A percentile compares a stretch with the other conserved stretches of the same genome.
Evolutionary conservation across 2,888 invertebrate species (phyloP).

Genomic region (Spicauda simplicius): DNA sequence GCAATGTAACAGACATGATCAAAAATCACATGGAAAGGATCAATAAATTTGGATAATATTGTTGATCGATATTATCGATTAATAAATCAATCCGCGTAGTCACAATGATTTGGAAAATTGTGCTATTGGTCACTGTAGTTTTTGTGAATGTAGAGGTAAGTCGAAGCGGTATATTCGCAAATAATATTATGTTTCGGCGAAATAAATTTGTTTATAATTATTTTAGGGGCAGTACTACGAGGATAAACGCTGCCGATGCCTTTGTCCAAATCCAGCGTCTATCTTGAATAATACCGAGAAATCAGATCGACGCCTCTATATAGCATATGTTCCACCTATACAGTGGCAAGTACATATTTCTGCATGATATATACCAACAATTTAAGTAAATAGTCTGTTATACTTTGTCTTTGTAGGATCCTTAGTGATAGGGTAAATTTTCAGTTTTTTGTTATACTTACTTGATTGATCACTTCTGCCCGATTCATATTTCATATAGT

Average conservation of each 20-base stretch:
- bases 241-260: conserved; percentile 92
- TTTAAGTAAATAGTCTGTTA: neutral
- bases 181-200: neutral
- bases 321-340: conserved; percentile 90
- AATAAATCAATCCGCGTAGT: neutral
- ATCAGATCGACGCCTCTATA: conserved; percentile 87
- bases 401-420: no score
- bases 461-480: no score
- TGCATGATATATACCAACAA: neutral
- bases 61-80: no score
- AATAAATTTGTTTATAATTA: neutral
- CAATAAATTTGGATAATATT: neutral
- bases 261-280: conserved; percentile 90
- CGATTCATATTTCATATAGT: no score
- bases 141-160: conserved; percentile 10
- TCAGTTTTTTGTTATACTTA: no score
- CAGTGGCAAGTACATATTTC: conserved; percentile 84
- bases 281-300: conserved; percentile 79
- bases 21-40: neutral
- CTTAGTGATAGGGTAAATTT: no score
- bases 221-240: conserved; percentile 89
- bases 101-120: conserved; percentile 20
- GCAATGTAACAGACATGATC: neutral
- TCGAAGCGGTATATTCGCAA: neutral
- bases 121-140: conserved; percentile 1